Evolutionary conservation across 2,797 vertebrate species (phyloP), one percentile per base, ranked within the genome.

Genomic region (Cyclura pinguis): DNA sequence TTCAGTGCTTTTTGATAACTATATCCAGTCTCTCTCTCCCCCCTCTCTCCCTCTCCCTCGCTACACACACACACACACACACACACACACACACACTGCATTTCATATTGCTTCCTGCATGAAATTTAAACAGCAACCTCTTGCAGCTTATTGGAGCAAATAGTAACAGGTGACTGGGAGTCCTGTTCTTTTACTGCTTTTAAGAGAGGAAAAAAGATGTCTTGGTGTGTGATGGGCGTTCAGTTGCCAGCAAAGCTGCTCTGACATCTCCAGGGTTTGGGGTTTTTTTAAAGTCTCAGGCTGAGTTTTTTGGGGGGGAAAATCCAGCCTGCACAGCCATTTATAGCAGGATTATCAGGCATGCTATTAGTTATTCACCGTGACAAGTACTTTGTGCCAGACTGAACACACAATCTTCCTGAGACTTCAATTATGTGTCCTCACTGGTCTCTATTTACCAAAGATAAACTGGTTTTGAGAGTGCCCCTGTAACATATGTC

Each of bases 151-250:
- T 78, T 85, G 80, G 67, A 91, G 91, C 94, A 93, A 69, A 86
- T 78, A 89, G 94, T 94, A 91, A 88, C 87, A 94, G 90, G 92
- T 93, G 87, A 86, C 89, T 84, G 92, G 76, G 88, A 86, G 94
- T 86, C 92, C 47, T 32, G 13, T 4, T 16, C 18, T 38, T 0
- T 13, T 38, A 92, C 89, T 91, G 91, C 91, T 93, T 95, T 84
- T 87, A 16, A 88, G 24, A n/a, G 67, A 24, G 18, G 7, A 12
- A 89, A 80, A 52, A 27, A 84, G 22, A 67, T 82, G 80, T 84
- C 24, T 47, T 94, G 86, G 89, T 92, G 77, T 81, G 20, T 38
- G 67, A 42, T 92, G 92, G 92, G n/a, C 93, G 90, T 76, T n/a
- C 14, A 52, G 62, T 93, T 82, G 62, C 82, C 87, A 78, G 1